Percentiles rank a stretch among this genome's conserved stretches.
phyloP scores from a whole-genome alignment of 1,140 invertebrate genomes.

The Bradynema listronoti region DNA sequence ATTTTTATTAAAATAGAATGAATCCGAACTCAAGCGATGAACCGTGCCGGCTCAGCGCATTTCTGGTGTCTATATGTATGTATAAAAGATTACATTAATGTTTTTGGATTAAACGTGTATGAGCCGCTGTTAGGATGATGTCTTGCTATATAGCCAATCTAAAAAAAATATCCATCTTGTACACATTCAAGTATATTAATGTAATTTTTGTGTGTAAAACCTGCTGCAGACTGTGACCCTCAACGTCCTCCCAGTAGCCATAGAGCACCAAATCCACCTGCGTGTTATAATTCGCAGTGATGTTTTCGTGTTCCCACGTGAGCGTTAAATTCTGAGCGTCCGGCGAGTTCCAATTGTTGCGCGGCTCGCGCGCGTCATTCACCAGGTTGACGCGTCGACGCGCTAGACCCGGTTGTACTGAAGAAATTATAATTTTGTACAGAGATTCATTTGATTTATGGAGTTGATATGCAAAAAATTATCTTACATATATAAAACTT shows the following conservation, averaged over 20 bases:
- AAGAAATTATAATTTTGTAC: conserved; percentile 11
- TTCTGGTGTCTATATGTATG: too few relatives aligned
- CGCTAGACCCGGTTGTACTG: conserved; percentile 37
- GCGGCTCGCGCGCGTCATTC: conserved; percentile 30
- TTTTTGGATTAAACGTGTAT: conserved; percentile 35
- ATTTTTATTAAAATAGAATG: background rate
- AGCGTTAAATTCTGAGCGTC: conserved; percentile 36
- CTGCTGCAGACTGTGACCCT: conserved; percentile 29
- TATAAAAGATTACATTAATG: conserved; percentile 15
- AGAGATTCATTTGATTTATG: conserved; percentile 6
- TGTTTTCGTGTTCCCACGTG: conserved; percentile 40
- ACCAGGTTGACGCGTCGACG: conserved; percentile 28
- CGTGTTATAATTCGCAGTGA: conserved; percentile 37
- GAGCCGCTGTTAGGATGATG: conserved; percentile 28
- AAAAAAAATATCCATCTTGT: conserved; percentile 5
- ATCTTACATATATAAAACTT: conserved; percentile 44
- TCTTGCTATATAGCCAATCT: conserved; percentile 37
- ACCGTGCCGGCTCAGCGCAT: too few relatives aligned
- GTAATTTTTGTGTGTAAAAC: background rate
- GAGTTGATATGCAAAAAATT: conserved; percentile 8
- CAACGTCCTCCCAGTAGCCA: conserved; percentile 42
- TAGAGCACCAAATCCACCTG: conserved; percentile 30
- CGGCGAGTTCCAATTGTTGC: conserved; percentile 39
- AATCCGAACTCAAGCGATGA: too few relatives aligned
- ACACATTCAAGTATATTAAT: background rate